Base-by-base conservation (phyloP, 1,140 invertebrate species). In the Penaeus vannamei region DNA sequence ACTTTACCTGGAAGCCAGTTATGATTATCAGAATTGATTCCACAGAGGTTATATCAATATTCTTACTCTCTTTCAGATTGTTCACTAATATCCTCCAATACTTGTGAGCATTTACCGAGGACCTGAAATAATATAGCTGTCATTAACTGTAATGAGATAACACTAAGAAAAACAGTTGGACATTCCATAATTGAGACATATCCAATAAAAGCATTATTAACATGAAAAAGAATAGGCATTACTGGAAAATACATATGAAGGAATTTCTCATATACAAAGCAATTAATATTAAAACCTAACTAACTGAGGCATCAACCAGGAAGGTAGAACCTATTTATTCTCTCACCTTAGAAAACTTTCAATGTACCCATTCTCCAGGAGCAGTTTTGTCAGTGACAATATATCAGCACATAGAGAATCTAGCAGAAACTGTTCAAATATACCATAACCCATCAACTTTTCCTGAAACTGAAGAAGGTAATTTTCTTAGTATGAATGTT, bases 391-490 rank as follows among this genome's bases (percentile, higher is more conserved):
- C 2, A 89, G 60, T 12, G 66, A 20, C 14, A 89, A 80, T 26
- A 84, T 64, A 53, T 89, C 87, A 17, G 69, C 69, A 89, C 82
- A 89, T 7, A 89, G 69, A 12, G 81, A 64, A 26, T 89, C 87
- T 10, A 89, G 46, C 22, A 89, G n/a, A 80, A 89, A 89, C 72
- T 89, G 87, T 53, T 89, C 87, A 36, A 85, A 22, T 20, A 89
- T 84, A 42, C 87, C 87, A 79, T 89, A 89, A 3, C 46, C 83
- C 46, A 89, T 84, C 36, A 89, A 22, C 81, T 84, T 64, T 23
- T 89, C 87, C 60, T 89, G 82, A 29, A 89, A 89, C 87, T 89
- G 66, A 59, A 76, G n/a, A 64, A 86, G 8, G 53, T 5, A 76
- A n/a, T 76, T 7, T 76, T 20, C 19, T 26, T 22, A 32, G 7